Evolutionary conservation across 1,140 invertebrate genomes (phyloP).

Genomic region (Aphelenchoides avenae): DNA sequence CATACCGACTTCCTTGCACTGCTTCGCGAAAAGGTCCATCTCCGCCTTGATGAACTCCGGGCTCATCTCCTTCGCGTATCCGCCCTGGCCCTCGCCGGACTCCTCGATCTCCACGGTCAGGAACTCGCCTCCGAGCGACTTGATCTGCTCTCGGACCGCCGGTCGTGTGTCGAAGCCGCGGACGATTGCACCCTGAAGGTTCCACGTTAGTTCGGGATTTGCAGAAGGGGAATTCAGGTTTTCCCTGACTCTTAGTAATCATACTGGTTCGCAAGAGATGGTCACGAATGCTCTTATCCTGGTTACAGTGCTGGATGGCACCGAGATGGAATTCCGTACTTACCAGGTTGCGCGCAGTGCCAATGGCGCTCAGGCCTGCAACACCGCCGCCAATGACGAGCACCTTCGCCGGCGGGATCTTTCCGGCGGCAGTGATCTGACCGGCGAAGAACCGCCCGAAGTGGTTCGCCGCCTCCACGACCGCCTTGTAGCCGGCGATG

Average conservation of each 20-base stretch:
- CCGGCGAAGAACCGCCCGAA: conserved; percentile 83
- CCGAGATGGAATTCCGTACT: no score
- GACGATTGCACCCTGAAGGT: conserved; percentile 71
- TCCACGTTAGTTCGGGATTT: not conserved
- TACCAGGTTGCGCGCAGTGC: conserved; percentile 76
- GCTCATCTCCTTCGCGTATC: conserved; percentile 86
- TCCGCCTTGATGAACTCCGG: conserved; percentile 80
- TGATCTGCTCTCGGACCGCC: conserved; percentile 82
- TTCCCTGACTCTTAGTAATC: not conserved
- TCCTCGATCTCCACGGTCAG: conserved; percentile 69
- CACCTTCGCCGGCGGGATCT: conserved; percentile 70
- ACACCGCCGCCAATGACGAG: conserved; percentile 82
- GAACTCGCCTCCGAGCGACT: conserved; percentile 81
- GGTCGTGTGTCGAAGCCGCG: conserved; percentile 79
- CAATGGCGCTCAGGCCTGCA: conserved; percentile 77
- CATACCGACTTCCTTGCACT: conserved; percentile 73
- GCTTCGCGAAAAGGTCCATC: conserved; percentile 77
- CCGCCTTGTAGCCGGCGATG: conserved; percentile 81
- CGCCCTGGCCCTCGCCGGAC: conserved; percentile 76
- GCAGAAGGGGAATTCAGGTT: not conserved
- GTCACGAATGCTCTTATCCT: not conserved
- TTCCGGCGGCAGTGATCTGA: conserved; percentile 59
- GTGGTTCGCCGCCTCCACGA: conserved; percentile 80
- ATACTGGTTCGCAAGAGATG: conserved; percentile 2
- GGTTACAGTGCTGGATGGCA: no score